Conservation (phyloP, 2,797 vertebrate species). For the Anguilla pacifica region DNA sequence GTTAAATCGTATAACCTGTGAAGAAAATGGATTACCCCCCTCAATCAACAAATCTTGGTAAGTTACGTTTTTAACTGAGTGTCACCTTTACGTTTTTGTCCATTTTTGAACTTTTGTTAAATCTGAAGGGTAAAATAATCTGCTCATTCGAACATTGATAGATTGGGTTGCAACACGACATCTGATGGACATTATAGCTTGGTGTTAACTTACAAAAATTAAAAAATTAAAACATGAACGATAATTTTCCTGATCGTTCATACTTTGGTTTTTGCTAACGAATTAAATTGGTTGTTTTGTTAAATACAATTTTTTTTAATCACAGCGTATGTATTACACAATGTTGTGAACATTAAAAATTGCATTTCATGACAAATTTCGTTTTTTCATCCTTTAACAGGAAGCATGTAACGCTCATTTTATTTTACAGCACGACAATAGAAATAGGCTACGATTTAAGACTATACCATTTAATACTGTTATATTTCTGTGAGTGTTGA, state of each 20-base stretch:
- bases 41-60: slow-evolving; percentile 58
- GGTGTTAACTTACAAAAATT: not conserved
- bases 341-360: not conserved
- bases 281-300: not conserved
- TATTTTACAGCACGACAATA: not conserved
- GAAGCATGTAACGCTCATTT: not conserved
- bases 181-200: not conserved
- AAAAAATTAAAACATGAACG: not conserved
- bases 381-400: not conserved
- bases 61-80: slow-evolving; percentile 52
- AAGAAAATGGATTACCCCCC: slow-evolving; percentile 70
- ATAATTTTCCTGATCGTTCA: not conserved
- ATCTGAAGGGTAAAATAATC: not conserved
- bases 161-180: not conserved
- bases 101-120: not conserved
- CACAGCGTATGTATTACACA: not conserved
- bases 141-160: not conserved
- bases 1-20: slow-evolving; percentile 36
- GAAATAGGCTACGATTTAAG: not conserved
- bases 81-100: slow-evolving; percentile 34
- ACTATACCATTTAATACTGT: not conserved
- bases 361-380: not conserved
- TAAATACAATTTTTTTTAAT: not conserved
- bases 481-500: not conserved
- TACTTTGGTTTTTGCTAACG: not conserved